Conservation (phyloP, 2,113 vertebrate genomes). For the Coreoperca whiteheadi region DNA sequence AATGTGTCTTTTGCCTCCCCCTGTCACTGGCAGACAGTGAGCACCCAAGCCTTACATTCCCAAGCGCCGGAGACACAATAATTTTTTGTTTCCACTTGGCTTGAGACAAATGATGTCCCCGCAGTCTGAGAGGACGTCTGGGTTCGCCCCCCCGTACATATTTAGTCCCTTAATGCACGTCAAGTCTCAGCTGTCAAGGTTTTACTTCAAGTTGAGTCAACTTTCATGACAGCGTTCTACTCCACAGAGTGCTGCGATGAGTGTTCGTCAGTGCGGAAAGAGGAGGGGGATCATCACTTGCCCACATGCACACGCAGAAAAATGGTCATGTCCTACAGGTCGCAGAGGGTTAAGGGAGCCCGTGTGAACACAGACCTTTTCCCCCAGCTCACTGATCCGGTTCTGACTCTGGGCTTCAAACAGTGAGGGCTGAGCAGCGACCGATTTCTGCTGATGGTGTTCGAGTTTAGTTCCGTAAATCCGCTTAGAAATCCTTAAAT, state of each 20-base stretch:
- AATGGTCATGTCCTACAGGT: neutral
- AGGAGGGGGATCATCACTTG: neutral
- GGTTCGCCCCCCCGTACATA: neutral
- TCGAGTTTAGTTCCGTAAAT: neutral
- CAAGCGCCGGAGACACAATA: conserved; percentile 1
- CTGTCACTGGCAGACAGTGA: conserved; percentile 9
- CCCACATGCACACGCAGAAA: neutral
- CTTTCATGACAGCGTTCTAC: conserved; percentile 40
- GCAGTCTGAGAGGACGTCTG: neutral
- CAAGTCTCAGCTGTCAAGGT: conserved; percentile 39
- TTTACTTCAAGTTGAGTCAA: conserved; percentile 36
- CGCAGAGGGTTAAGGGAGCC: neutral
- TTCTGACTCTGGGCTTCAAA: neutral
- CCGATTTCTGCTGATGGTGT: neutral
- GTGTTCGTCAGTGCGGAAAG: conserved; percentile 47
- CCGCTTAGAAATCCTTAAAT: neutral
- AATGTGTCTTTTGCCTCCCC: conserved; percentile 3
- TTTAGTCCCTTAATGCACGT: conserved; percentile 22
- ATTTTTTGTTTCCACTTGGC: conserved; percentile 40
- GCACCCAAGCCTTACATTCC: conserved; percentile 9
- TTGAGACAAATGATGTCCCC: conserved; percentile 35
- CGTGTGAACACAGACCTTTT: neutral
- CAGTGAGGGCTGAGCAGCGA: neutral
- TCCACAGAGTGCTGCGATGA: conserved; percentile 31
- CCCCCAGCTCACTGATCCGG: neutral